phyloP scores from a whole-genome alignment of 2,797 vertebrate genomes.

The Galaxias olidus region DNA sequence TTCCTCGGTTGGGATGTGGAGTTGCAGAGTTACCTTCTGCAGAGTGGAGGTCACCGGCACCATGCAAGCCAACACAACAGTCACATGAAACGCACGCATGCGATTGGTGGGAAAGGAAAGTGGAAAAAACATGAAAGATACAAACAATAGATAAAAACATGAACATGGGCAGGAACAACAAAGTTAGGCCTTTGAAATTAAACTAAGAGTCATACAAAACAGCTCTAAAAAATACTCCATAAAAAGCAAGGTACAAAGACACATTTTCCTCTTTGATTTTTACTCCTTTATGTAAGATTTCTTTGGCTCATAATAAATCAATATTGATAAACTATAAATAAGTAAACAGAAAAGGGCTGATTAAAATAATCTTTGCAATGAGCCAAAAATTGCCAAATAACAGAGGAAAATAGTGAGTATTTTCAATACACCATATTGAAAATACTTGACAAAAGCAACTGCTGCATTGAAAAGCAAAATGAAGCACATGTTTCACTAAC shows the following conservation, averaged over 20 bases:
- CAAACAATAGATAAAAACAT: constrained; percentile 85
- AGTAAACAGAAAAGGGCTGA: background rate
- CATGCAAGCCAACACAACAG: constrained; percentile 97
- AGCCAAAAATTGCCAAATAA: background rate
- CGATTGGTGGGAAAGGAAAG: constrained; percentile 94
- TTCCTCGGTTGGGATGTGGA: constrained; percentile 64
- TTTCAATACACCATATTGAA: constrained; percentile 40
- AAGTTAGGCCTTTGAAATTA: constrained; percentile 71
- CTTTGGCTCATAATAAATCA: background rate
- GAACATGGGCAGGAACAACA: constrained; percentile 81
- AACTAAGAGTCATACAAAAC: constrained; percentile 51
- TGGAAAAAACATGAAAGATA: constrained; percentile 90
- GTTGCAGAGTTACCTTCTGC: constrained; percentile 92
- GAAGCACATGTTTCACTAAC: background rate
- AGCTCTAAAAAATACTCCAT: constrained; percentile 39
- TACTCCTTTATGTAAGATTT: background rate
- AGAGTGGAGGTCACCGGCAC: constrained; percentile 89
- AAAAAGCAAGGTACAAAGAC: constrained; percentile 34
- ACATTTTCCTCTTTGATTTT: constrained; percentile 45
- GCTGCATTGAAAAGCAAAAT: constrained; percentile 1
- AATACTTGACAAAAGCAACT: constrained; percentile 10
- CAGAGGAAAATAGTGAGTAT: constrained; percentile 41
- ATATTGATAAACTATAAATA: background rate
- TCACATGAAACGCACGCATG: constrained; percentile 91
- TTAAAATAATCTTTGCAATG: background rate